Conservation (phyloP, 1,140 invertebrate species). For the Dufourea novaeangliae region DNA sequence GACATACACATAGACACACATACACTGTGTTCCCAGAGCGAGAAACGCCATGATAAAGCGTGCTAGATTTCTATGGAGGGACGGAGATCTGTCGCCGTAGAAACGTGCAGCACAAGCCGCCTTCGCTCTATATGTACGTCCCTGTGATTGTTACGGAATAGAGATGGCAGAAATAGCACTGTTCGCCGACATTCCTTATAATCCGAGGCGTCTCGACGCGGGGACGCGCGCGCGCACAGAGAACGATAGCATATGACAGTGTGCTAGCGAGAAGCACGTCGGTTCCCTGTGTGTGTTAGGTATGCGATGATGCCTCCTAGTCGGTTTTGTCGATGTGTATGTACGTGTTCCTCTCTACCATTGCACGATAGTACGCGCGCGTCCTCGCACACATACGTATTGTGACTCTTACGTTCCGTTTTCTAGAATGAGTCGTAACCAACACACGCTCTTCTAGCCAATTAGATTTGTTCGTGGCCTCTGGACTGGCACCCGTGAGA, state of each 20-base stretch:
- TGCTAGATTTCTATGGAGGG: neutral
- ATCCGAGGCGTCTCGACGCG: conserved; percentile 28
- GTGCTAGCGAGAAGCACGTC: neutral
- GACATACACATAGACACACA: too few species aligned
- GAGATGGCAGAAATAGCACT: conserved; percentile 46
- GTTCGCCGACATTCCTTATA: conserved; percentile 48
- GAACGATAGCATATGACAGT: neutral
- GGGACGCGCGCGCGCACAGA: conserved; percentile 2
- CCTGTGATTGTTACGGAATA: conserved; percentile 45
- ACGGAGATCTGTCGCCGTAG: neutral
- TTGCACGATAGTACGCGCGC: neutral
- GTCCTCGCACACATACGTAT: neutral
- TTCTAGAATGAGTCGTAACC: conserved; percentile 39
- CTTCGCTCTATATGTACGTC: conserved; percentile 16
- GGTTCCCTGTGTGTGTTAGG: conserved; percentile 14
- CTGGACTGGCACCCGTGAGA: conserved; percentile 36
- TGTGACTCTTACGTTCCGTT: conserved; percentile 3
- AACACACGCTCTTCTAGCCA: conserved; percentile 34
- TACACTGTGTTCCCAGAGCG: too few species aligned
- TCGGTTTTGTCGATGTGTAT: neutral
- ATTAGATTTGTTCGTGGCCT: conserved; percentile 43
- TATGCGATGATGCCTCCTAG: conserved; percentile 7
- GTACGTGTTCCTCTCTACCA: too few species aligned
- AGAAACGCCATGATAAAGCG: conserved; percentile 7
- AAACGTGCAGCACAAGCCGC: conserved; percentile 4